phyloP scores from a whole-genome alignment of 2,113 vertebrate genomes.

The Leptobrachium leishanense region DNA sequence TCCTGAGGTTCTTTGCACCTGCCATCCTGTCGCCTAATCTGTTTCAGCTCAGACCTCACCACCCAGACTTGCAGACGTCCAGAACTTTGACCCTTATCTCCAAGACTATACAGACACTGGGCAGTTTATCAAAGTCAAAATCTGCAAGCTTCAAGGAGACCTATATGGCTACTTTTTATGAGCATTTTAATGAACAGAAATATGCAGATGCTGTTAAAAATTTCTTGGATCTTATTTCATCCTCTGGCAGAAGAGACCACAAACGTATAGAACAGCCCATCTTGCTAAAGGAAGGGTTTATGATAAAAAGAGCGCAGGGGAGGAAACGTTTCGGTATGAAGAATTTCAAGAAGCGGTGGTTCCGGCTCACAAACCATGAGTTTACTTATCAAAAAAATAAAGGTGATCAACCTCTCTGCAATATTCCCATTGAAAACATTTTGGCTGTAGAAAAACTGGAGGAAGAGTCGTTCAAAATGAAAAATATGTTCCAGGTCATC shows the following conservation, averaged over 20 bases:
- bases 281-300: slow-evolving; percentile 98
- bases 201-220: slow-evolving; percentile 97
- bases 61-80: slow-evolving; percentile 90
- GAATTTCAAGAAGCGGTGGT: slow-evolving; percentile 99
- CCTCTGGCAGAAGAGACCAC: slow-evolving; percentile 92
- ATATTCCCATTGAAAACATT: slow-evolving; percentile 97
- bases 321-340: slow-evolving; percentile 96
- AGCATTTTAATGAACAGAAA: slow-evolving; percentile 97
- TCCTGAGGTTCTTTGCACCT: slow-evolving; percentile 95
- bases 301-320: slow-evolving; percentile 97
- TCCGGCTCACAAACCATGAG: slow-evolving; percentile 94
- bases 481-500: slow-evolving; percentile 99
- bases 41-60: slow-evolving; percentile 92
- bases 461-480: slow-evolving; percentile 98
- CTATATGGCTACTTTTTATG: slow-evolving; percentile 95
- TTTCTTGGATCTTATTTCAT: slow-evolving; percentile 96
- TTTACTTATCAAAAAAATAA: slow-evolving; percentile 97
- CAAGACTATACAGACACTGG: slow-evolving; percentile 96
- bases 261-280: slow-evolving; percentile 94
- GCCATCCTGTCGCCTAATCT: slow-evolving; percentile 96
- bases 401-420: slow-evolving; percentile 92
- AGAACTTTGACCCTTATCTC: slow-evolving; percentile 95
- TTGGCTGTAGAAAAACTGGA: slow-evolving; percentile 93
- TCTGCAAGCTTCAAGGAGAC: slow-evolving; percentile 97
- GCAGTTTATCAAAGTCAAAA: slow-evolving; percentile 96